Base-by-base conservation (phyloP, 1,140 invertebrate genomes). In the Drosophila elegans region DNA sequence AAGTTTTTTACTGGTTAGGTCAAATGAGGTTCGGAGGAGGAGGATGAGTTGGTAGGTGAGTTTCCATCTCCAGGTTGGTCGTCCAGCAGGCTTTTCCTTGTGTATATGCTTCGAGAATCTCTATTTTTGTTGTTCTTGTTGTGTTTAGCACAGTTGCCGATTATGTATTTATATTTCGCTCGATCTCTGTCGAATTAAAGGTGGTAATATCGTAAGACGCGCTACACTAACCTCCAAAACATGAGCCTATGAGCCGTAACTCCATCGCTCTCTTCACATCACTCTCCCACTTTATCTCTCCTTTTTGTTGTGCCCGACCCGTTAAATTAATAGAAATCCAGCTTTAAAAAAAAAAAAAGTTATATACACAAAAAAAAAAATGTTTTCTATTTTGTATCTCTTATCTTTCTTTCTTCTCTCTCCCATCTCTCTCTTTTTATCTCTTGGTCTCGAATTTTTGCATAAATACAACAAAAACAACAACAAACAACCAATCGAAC, bases 71-170 rank as follows among this genome's bases (percentile, higher is more conserved):
- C 51, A 78, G 53, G 56, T 69, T 64, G 49, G 46, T 46, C 74
- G 62, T 80, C 60, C 45, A 78, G 36, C 51, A 83, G 79, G 74
- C 82, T 83, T 51, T 48, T 83, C 79, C 74, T 84, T 77, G 80
- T 80, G 67, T 83, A 91, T 91, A 91, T 91, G 88, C 88, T 91
- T 91, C 89, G 88, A 91, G 88, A 91, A 91, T 77, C 52, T 91
- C 88, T 91, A 91, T 91, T 91, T 89, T 86, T 88, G 84, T 88
- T 88, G 79, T 88, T 88, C 83, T 88, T 86, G 83, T 88, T 88
- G 83, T 83, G 78, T 83, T 80, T 84, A 84, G 80, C 81, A 86
- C 67, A 85, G 63, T 86, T 71, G 60, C 51, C 51, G 36, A 41
- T 48, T 57, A 57, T 49, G 21, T 71, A 72, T 71, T 71, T 34